phyloP scores from a whole-genome alignment of 2,113 vertebrate genomes.

The Fregetta grallaria region DNA sequence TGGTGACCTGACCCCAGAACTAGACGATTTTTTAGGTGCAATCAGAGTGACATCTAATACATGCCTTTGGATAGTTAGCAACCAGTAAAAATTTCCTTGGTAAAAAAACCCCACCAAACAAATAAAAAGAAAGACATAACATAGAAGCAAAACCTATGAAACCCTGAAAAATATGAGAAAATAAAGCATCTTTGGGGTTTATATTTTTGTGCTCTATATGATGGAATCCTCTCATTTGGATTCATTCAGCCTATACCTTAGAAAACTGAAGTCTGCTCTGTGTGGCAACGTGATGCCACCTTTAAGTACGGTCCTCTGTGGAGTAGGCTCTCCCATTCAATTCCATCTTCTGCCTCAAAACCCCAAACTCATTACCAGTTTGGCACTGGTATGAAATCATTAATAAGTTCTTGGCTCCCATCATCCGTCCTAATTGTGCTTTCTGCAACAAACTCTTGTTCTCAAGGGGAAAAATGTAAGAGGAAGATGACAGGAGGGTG shows the following conservation, averaged over 20 bases:
- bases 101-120: neutral
- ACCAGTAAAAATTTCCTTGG: neutral
- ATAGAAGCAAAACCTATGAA: neutral
- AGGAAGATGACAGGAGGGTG: neutral
- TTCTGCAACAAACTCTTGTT: constrained; percentile 3
- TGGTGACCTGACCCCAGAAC: neutral
- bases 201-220: neutral
- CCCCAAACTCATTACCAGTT: constrained; percentile 17
- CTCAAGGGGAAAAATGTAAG: neutral
- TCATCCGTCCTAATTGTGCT: neutral
- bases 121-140: neutral
- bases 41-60: neutral
- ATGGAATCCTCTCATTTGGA: neutral
- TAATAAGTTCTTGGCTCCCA: constrained; percentile 31
- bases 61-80: neutral
- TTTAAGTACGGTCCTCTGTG: neutral
- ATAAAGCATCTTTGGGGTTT: neutral
- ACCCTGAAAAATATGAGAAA: neutral
- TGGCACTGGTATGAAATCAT: neutral
- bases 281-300: neutral
- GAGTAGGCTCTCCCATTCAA: neutral
- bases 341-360: constrained; percentile 10
- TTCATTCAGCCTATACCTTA: neutral
- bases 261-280: neutral
- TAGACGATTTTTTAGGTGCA: neutral